Base-by-base conservation (phyloP, 1,140 invertebrate genomes). In the Zeugodacus cucurbitae region DNA sequence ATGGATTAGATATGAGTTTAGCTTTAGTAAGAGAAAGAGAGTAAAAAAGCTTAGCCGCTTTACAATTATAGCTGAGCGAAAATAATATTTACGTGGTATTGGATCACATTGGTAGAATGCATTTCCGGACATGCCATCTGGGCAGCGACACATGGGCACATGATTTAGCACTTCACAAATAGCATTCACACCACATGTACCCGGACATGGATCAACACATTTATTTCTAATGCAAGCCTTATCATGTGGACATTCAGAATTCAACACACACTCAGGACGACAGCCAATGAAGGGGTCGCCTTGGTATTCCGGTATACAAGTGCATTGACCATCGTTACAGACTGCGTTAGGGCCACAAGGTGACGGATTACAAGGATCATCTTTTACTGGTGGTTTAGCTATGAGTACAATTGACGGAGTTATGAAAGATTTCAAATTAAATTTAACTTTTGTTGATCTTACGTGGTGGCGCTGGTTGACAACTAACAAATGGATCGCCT, bases 311-410 rank as follows among this genome's bases (percentile, higher is more conserved):
- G 95, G 94, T 64, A 91, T 22, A 88, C 91, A 90, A 7, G 89
- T 89, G 87, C 94, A 94, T 87, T 96, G 96, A 6, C 95, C 94
- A 91, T 95, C 95, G 1, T 94, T 93, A 90, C 96, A 96, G 89
- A 96, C 95, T 20, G 96, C 95, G 89, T 96, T 94, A 89, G 96
- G 95, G 86, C 95, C 95, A 82, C 96, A 96, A 48, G 97, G 96
- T 3, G 96, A 96, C 64, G 96, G 96, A 90, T 95, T 94, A 90
- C 96, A 97, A 64, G 92, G 92, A 88, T 93, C 92, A 17, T 93
- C 92, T n/a, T 89, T 57, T 10, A 89, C 89, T 57, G 90, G 87
- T 20, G 89, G 90, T n/a, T 88, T 78, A 94, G 94, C 94, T 89
- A 94, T 89, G 90, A 94, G 32, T 93, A 93, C 90, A 95, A 95